Percentiles rank a stretch among this genome's conserved stretches.
Evolutionary conservation across 2,113 vertebrate genomes (phyloP).

Genomic region (Rhinogobius similis): DNA sequence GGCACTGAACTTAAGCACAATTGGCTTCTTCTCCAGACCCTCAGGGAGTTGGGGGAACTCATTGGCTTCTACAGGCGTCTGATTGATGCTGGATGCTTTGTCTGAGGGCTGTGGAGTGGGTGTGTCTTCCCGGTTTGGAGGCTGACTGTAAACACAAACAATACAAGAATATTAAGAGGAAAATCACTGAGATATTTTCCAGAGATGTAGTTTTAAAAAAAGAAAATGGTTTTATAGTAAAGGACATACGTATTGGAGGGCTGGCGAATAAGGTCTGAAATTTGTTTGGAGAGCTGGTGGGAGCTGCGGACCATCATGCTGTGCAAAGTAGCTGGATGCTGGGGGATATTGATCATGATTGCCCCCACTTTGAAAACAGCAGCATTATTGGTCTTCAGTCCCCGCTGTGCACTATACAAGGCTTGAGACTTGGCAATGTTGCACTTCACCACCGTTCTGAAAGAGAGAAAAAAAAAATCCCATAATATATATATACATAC

Average conservation of each 20-base stretch:
- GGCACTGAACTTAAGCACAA: conserved; percentile 98
- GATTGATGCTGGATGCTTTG: conserved; percentile 91
- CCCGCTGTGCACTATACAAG: conserved; percentile 94
- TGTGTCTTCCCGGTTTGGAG: conserved; percentile 87
- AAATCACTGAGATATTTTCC: not conserved
- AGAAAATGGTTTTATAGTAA: not conserved
- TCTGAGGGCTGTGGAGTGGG: conserved; percentile 89
- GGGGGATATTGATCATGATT: conserved; percentile 97
- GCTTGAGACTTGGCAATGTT: conserved; percentile 98
- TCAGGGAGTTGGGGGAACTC: conserved; percentile 98
- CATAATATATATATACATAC: not conserved
- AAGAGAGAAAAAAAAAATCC: conserved; percentile 18
- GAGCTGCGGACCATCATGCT: conserved; percentile 99
- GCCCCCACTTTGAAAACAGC: conserved; percentile 95
- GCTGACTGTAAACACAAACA: conserved; percentile 73
- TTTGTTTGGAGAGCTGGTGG: conserved; percentile 98
- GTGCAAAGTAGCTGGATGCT: conserved; percentile 95
- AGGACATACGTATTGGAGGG: conserved; percentile 84
- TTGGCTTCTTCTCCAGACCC: conserved; percentile 96
- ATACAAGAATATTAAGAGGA: not conserved
- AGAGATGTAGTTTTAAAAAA: not conserved
- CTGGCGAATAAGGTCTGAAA: conserved; percentile 98
- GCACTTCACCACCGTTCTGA: conserved; percentile 98
- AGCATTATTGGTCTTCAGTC: conserved; percentile 92
- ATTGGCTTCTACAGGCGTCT: conserved; percentile 93